Evolutionary conservation across 1,140 invertebrate genomes (phyloP).

Genomic region (Bombus breviceps): DNA sequence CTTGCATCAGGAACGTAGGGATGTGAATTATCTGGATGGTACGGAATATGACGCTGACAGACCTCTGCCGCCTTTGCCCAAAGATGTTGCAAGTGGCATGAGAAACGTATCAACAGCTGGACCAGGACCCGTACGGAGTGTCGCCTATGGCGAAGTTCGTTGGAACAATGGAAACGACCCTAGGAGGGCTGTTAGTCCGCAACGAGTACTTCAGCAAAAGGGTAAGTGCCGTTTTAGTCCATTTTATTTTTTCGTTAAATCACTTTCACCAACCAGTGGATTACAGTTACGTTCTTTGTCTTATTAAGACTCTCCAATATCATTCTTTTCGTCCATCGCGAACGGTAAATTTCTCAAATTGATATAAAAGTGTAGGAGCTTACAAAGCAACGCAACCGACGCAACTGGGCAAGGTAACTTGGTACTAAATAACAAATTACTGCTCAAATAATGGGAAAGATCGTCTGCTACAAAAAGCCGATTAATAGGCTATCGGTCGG

Average conservation of each 20-base stretch:
- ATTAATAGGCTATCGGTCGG: no score
- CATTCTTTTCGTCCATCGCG: no score
- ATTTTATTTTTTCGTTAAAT: background rate
- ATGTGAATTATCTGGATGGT: conserved; percentile 3
- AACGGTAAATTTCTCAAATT: no score
- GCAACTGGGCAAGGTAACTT: no score
- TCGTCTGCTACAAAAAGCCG: rapidly evolving
- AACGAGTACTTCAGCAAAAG: conserved; percentile 82
- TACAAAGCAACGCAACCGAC: no score
- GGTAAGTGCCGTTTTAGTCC: conserved; percentile 67
- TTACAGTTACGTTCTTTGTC: no score
- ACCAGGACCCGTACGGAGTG: conserved; percentile 7
- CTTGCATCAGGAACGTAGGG: conserved; percentile 55
- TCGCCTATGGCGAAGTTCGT: conserved; percentile 38
- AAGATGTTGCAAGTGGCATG: conserved; percentile 29
- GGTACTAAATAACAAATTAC: no score
- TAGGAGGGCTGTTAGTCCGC: conserved; percentile 77
- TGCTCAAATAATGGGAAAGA: no score
- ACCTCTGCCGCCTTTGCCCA: conserved; percentile 75
- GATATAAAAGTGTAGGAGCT: no score
- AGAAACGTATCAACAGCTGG: no score
- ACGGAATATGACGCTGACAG: conserved; percentile 76
- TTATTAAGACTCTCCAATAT: no score
- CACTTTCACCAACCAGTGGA: background rate
- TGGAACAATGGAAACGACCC: conserved; percentile 23